phyloP scores from a whole-genome alignment of 2,888 invertebrate genomes.

The Habroteleia sp. region DNA sequence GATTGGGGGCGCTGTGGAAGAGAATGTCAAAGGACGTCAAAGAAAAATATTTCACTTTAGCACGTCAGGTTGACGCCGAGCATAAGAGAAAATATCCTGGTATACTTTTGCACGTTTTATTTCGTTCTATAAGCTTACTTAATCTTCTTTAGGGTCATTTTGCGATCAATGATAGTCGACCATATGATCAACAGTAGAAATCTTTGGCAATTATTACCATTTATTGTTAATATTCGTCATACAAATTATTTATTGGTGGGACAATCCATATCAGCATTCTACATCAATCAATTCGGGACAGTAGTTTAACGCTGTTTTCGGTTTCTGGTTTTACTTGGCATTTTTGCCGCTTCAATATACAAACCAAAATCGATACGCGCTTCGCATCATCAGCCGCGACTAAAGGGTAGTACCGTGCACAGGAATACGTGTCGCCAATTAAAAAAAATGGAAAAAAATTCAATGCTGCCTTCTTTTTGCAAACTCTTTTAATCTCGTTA shows the following conservation, averaged over 20 bases:
- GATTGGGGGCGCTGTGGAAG: slow-evolving; percentile 84
- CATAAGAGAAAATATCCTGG: slow-evolving; percentile 85
- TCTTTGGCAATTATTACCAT: slow-evolving; percentile 11
- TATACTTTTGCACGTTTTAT: slow-evolving; percentile 70
- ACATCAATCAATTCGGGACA: slow-evolving; percentile 40
- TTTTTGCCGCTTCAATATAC: slow-evolving; percentile 67
- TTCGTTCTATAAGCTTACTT: slow-evolving; percentile 32
- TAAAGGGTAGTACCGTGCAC: slow-evolving; percentile 54
- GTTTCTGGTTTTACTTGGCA: slow-evolving; percentile 59
- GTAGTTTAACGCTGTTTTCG: slow-evolving; percentile 48
- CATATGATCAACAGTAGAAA: neutral
- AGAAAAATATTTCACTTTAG: slow-evolving; percentile 83
- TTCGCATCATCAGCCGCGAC: slow-evolving; percentile 62
- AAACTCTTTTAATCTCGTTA: slow-evolving; percentile 16
- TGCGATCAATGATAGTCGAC: slow-evolving; percentile 28
- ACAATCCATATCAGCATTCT: slow-evolving; percentile 17
- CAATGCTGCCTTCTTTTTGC: slow-evolving; percentile 4
- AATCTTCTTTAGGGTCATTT: slow-evolving; percentile 13
- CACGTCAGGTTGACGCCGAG: slow-evolving; percentile 83
- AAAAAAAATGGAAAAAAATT: slow-evolving; percentile 16
- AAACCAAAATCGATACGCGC: slow-evolving; percentile 69
- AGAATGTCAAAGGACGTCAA: slow-evolving; percentile 82
- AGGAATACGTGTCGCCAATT: slow-evolving; percentile 39
- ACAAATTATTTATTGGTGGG: slow-evolving; percentile 20
- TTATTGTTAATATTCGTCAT: slow-evolving; percentile 3